Evolutionary conservation across 1,140 invertebrate genomes (phyloP).

Genomic region (Meteorus sp.): DNA sequence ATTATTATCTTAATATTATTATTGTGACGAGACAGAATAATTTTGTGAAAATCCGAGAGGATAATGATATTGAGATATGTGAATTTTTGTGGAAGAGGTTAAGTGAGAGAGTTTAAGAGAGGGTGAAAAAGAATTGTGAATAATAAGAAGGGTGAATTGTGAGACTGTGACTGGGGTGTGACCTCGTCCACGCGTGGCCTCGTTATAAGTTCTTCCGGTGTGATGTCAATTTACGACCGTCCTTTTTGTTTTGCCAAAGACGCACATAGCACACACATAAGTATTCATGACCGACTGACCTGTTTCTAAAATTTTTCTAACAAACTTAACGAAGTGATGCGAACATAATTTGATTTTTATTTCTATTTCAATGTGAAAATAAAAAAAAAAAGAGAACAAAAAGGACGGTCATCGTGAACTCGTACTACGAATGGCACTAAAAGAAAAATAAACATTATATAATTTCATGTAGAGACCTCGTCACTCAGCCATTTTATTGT

Average conservation of each 20-base stretch:
- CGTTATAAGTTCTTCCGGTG: conserved; percentile 12
- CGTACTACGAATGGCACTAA: too few species aligned
- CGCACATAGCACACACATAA: too few species aligned
- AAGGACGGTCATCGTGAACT: too few species aligned
- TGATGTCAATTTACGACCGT: not conserved
- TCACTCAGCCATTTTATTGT: conserved; percentile 8
- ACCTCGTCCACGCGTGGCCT: conserved; percentile 19
- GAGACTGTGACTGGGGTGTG: conserved; percentile 15
- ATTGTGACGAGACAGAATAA: conserved; percentile 23
- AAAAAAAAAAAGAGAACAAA: too few species aligned
- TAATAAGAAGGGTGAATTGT: conserved; percentile 16
- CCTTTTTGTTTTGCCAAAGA: conserved; percentile 6
- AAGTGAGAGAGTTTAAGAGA: not conserved
- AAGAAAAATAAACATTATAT: too few species aligned
- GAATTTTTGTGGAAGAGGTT: not conserved
- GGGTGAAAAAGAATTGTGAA: conserved; percentile 6
- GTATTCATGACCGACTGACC: not conserved
- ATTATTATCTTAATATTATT: conserved; percentile 32
- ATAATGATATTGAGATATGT: not conserved
- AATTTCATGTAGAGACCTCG: too few species aligned
- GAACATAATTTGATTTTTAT: not conserved
- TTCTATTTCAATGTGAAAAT: not conserved
- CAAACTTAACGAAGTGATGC: not conserved
- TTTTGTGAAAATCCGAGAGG: not conserved
- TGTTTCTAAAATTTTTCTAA: not conserved